A percentile compares a stretch with the other conserved stretches of the same genome.
Conservation (phyloP, 2,797 vertebrate species). For the Paratrypauchen microcephalus region DNA sequence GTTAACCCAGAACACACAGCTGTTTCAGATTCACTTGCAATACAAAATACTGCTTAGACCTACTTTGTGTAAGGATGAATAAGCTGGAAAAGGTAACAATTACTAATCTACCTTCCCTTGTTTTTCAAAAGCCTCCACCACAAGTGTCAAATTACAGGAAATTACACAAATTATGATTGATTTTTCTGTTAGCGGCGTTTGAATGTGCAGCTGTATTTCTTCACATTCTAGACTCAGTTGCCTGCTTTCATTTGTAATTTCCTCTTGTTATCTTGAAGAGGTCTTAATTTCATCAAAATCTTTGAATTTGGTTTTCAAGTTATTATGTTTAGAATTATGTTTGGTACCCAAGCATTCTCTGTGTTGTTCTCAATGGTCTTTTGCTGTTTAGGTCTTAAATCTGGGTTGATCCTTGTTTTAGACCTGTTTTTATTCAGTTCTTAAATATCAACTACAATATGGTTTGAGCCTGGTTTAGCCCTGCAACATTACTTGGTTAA, state of each 20-base stretch:
- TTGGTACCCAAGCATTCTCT: not conserved
- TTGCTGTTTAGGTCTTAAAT: not conserved
- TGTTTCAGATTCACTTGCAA: not conserved
- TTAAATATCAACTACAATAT: no score
- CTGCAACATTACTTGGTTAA: no score
- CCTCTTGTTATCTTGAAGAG: no score
- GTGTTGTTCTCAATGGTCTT: not conserved
- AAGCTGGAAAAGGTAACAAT: not conserved
- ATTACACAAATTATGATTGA: not conserved
- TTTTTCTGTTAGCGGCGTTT: not conserved
- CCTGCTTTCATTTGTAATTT: no score
- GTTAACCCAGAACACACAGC: not conserved
- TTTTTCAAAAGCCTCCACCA: not conserved
- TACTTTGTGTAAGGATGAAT: not conserved
- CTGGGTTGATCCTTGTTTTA: not conserved
- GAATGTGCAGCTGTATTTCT: not conserved
- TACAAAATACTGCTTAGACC: not conserved
- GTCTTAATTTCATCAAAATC: no score
- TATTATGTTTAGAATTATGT: not conserved
- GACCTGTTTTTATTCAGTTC: not conserved
- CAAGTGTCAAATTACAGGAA: not conserved
- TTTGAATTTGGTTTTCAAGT: not conserved
- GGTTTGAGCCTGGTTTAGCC: no score
- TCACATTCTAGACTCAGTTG: no score
- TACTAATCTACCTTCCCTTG: not conserved